phyloP scores from a whole-genome alignment of 2,797 vertebrate genomes.

The Hoplostethus mediterraneus region DNA sequence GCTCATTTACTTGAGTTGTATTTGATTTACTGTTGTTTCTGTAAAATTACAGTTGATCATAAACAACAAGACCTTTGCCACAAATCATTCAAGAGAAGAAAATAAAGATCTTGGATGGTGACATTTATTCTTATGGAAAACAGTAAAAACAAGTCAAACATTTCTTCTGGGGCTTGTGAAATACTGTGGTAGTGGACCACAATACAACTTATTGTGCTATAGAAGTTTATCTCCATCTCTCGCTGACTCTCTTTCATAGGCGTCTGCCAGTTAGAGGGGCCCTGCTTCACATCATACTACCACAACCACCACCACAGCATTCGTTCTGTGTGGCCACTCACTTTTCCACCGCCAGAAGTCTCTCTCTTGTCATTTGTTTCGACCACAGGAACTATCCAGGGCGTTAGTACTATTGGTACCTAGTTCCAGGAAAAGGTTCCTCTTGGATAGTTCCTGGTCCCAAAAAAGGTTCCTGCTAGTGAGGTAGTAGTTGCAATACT shows the following conservation, averaged over 20 bases:
- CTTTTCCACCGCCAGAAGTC: neutral
- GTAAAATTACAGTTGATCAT: conserved; percentile 15
- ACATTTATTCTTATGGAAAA: conserved; percentile 33
- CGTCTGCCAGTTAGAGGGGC: neutral
- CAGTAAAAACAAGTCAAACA: conserved; percentile 31
- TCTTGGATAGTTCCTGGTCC: no score
- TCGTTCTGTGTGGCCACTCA: neutral
- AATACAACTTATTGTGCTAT: conserved; percentile 21
- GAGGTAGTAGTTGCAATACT: no score
- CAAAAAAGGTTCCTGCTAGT: no score
- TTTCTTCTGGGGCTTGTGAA: conserved; percentile 14
- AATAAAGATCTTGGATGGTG: conserved; percentile 2
- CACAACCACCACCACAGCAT: neutral
- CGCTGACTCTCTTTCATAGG: conserved; percentile 5
- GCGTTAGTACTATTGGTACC: no score
- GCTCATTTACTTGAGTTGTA: conserved; percentile 24
- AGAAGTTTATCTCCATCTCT: conserved; percentile 12
- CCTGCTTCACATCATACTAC: conserved; percentile 3
- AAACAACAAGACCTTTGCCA: conserved; percentile 26
- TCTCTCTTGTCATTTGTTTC: neutral
- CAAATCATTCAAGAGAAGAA: conserved; percentile 18
- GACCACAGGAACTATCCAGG: no score
- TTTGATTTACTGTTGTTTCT: conserved; percentile 36
- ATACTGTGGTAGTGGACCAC: conserved; percentile 27
- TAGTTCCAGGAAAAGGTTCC: no score